These are phyloP conservation scores for Echinometra lucunter DNA, from an alignment of 53 echinoderm and acorn worm genomes.

Conservation along the genomic window DNA sequence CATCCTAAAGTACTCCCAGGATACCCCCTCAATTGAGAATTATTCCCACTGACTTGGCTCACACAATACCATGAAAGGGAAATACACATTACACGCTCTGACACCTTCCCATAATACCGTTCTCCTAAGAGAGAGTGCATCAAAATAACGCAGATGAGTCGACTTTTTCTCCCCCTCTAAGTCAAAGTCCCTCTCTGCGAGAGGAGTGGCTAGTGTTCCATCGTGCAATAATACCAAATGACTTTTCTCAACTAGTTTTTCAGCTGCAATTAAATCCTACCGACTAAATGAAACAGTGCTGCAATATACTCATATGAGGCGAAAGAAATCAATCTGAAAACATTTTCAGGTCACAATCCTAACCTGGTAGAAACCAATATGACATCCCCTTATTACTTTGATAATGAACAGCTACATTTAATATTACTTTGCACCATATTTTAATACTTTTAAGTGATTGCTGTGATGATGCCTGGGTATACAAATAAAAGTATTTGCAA, in stretches of 20 bases:
- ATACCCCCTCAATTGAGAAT: conserved; percentile 48
- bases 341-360: not conserved
- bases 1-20: conserved; percentile 43
- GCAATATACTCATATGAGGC: not conserved
- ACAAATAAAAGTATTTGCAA: too few relatives aligned
- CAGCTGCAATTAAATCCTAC: not conserved
- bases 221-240: not conserved
- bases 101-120: conserved; percentile 42
- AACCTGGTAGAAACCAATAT: not conserved
- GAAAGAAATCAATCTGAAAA: not conserved
- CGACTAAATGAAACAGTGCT: not conserved
- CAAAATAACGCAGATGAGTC: conserved; percentile 9
- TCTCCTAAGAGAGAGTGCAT: conserved; percentile 38
- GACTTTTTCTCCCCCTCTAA: not conserved
- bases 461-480: too few relatives aligned
- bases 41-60: conserved; percentile 35
- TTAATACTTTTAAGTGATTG: too few relatives aligned
- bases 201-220: conserved; percentile 6
- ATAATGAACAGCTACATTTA: too few relatives aligned
- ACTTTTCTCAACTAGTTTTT: not conserved
- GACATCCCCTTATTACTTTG: too few relatives aligned
- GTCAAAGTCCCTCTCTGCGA: not conserved
- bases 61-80: conserved; percentile 34
- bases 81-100: conserved; percentile 43
- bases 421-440: too few relatives aligned